phyloP scores from a whole-genome alignment of 2,888 invertebrate genomes.

The Nomada flava region DNA sequence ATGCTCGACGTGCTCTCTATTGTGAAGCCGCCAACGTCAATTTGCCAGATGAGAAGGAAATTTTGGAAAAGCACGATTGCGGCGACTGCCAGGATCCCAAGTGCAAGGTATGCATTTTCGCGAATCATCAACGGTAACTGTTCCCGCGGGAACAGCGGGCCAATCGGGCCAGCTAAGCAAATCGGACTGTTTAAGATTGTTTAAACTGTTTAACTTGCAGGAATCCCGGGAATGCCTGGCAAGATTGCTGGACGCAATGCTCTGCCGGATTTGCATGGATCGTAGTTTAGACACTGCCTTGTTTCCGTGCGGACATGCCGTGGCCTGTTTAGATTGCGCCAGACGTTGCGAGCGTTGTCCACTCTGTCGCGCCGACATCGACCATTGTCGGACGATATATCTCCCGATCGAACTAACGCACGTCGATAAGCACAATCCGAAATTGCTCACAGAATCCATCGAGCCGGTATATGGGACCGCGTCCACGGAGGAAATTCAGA shows the following conservation, averaged over 20 bases:
- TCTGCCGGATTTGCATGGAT: constrained; percentile 96
- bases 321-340: constrained; percentile 92
- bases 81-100: constrained; percentile 81
- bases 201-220: constrained; percentile 74
- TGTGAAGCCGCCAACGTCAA: constrained; percentile 80
- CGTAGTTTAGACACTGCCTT: constrained; percentile 92
- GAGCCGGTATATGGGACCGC: constrained; percentile 68
- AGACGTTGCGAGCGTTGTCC: constrained; percentile 90
- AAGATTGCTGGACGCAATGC: constrained; percentile 88
- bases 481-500: constrained; percentile 72
- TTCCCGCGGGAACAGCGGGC: accelerated
- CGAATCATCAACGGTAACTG: neutral
- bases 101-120: constrained; percentile 77
- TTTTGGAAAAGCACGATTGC: constrained; percentile 78
- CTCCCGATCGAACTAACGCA: constrained; percentile 87
- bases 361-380: constrained; percentile 90
- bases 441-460: constrained; percentile 70
- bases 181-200: constrained; percentile 6
- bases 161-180: no score
- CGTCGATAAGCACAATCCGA: constrained; percentile 79
- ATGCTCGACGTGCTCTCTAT: constrained; percentile 91
- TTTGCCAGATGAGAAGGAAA: constrained; percentile 79
- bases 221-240: constrained; percentile 86
- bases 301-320: constrained; percentile 95
- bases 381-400: constrained; percentile 89